Evolutionary conservation across 92 coral and sea anemone species (phyloP).

Genomic region (Palythoa grandiflora): DNA sequence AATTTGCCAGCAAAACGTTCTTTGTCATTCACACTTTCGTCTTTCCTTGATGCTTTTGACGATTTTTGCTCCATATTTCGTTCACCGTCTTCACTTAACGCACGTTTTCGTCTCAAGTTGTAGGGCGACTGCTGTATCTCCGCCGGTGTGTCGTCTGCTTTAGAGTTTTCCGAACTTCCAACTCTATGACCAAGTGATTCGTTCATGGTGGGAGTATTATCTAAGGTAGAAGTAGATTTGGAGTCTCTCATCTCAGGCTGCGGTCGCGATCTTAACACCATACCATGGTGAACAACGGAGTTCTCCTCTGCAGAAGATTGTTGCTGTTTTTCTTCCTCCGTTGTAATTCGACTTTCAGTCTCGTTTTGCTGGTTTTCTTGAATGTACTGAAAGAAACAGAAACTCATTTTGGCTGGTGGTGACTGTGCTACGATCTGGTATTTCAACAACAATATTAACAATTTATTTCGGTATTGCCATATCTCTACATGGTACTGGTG

Average conservation of each 20-base stretch:
- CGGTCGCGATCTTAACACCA: constrained; percentile 31
- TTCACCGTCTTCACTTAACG: constrained; percentile 29
- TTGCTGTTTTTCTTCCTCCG: neutral
- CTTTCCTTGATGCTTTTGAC: constrained; percentile 39
- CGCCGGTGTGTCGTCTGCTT: neutral
- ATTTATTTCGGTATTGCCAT: no score
- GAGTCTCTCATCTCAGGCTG: neutral
- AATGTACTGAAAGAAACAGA: constrained; percentile 14
- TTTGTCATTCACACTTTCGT: neutral
- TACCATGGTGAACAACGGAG: constrained; percentile 14
- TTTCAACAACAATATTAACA: no score
- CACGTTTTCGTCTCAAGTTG: constrained; percentile 59
- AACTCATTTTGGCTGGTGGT: neutral
- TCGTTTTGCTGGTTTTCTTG: constrained; percentile 30
- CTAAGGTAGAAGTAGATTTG: neutral
- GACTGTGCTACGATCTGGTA: no score
- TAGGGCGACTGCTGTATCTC: constrained; percentile 16
- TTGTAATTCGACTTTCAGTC: neutral
- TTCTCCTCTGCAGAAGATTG: neutral
- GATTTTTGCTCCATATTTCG: neutral
- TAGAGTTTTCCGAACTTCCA: neutral
- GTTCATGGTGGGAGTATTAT: neutral
- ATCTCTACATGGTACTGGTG: no score
- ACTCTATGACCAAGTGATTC: neutral
- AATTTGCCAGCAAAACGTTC: constrained; percentile 28